A percentile compares a stretch with the other conserved stretches of the same genome.
Conservation (phyloP, 2,113 vertebrate genomes). For the Tachysurus vachellii region DNA sequence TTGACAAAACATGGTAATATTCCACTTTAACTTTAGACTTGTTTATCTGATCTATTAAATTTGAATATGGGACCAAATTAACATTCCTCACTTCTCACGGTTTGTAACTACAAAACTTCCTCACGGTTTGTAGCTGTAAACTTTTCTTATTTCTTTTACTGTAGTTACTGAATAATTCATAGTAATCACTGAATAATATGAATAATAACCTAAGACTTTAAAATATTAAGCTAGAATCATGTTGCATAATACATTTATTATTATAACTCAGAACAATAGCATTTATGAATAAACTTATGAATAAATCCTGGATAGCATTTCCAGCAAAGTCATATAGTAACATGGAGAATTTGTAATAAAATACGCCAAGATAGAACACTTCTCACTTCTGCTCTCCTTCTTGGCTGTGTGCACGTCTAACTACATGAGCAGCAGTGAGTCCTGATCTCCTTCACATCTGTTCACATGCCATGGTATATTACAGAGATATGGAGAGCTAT, state of each 20-base stretch:
- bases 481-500: background rate
- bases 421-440: background rate
- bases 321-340: background rate
- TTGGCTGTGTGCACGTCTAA: background rate
- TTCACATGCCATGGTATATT: background rate
- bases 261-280: background rate
- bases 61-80: background rate
- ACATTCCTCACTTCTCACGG: background rate
- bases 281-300: background rate
- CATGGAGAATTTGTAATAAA: background rate
- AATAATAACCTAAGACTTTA: background rate
- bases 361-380: background rate
- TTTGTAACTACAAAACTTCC: too few relatives aligned
- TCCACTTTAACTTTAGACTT: background rate
- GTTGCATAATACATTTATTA: background rate
- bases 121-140: background rate
- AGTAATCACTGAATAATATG: slow-evolving; percentile 3
- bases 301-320: background rate
- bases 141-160: background rate
- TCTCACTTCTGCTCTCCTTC: background rate
- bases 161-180: background rate
- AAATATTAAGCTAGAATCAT: background rate
- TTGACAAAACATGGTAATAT: background rate
- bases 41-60: background rate
- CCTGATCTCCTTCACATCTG: background rate